Percentiles rank a stretch among this genome's conserved stretches.
Conservation (phyloP, 1,140 invertebrate species). For the Reticulitermes speratus region DNA sequence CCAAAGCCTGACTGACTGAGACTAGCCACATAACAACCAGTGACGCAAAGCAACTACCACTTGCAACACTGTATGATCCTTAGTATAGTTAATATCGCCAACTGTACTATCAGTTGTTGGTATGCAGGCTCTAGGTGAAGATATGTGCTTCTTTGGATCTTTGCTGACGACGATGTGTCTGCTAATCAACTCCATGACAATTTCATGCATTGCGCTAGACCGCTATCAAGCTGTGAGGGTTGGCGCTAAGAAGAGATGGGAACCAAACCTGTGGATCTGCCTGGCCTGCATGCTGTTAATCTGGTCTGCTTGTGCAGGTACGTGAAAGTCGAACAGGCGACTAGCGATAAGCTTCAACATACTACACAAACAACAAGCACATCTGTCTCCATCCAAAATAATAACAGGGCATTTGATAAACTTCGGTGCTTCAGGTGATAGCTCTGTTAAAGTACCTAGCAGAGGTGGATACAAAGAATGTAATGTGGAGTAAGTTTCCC, state of each 20-base stretch:
- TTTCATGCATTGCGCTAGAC: conserved; percentile 56
- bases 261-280: conserved; percentile 43
- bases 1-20: no score
- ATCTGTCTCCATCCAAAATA: conserved; percentile 40
- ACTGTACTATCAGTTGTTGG: no score
- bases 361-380: conserved; percentile 35
- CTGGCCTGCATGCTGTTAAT: conserved; percentile 41
- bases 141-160: conserved; percentile 45
- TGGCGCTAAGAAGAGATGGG: conserved; percentile 46
- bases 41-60: no score
- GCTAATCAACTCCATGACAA: conserved; percentile 50
- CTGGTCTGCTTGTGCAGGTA: conserved; percentile 45
- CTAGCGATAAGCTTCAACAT: neutral
- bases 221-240: conserved; percentile 51
- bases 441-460: no score
- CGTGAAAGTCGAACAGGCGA: conserved; percentile 24
- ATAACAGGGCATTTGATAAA: conserved; percentile 5
- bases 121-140: conserved; percentile 23
- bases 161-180: conserved; percentile 52
- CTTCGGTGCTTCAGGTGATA: no score
- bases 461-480: no score
- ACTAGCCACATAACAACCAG: neutral
- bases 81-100: no score
- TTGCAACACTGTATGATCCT: no score
- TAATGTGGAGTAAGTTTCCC: no score